These are phyloP conservation scores for Sminthopsis crassicaudata DNA, from an alignment of 2,113 vertebrate species.

Conservation along the genomic window DNA sequence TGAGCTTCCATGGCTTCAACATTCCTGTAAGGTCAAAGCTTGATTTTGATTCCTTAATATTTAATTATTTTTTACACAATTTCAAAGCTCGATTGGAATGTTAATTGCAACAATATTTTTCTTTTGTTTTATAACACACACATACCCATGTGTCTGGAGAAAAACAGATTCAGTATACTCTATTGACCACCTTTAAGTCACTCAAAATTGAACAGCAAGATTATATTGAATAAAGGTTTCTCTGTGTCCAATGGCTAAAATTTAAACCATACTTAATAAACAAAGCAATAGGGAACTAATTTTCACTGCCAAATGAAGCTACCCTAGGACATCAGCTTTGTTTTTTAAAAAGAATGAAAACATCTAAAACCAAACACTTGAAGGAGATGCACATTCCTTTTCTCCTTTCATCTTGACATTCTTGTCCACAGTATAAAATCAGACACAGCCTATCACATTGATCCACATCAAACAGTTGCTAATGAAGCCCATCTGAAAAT, in stretches of 20 bases:
- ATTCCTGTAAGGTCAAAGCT: neutral
- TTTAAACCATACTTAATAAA: neutral
- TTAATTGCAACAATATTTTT: neutral
- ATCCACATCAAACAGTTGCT: conserved; percentile 31
- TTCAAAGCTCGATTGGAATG: neutral
- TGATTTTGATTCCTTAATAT: neutral
- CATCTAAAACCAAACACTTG: conserved; percentile 10
- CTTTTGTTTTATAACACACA: neutral
- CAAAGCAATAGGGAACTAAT: neutral
- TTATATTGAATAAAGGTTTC: neutral
- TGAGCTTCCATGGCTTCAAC: neutral
- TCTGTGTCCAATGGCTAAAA: neutral
- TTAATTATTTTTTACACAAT: conserved; percentile 3
- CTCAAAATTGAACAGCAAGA: conserved; percentile 8
- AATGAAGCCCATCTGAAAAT: conserved; percentile 29
- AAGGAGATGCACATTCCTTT: neutral
- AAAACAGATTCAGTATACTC: neutral
- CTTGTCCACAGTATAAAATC: neutral
- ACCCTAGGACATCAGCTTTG: neutral
- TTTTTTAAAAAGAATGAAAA: conserved; percentile 2
- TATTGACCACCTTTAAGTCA: neutral
- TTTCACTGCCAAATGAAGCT: neutral
- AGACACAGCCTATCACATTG: neutral
- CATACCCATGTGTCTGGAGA: neutral
- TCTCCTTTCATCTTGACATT: conserved; percentile 15